Base-by-base conservation (phyloP, 2,113 vertebrate species). In the Poeciliopsis prolifica region DNA sequence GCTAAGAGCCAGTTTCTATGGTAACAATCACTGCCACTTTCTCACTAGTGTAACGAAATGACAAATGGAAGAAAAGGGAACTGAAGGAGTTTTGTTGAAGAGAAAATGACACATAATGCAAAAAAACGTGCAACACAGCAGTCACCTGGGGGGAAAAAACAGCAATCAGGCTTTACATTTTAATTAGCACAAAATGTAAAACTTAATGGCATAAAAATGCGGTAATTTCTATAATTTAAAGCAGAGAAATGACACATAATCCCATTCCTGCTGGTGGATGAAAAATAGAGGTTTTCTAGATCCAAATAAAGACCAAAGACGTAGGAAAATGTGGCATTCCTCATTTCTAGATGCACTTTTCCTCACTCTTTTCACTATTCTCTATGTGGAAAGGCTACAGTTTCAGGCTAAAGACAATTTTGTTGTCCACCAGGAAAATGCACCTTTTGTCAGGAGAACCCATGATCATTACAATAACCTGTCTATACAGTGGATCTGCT, bases 1-100 rank as follows among this genome's bases (percentile, higher is more conserved):
- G 28, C 44, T 19, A 24, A 44, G 64, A 66, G 72, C 51, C 68
- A 71, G 72, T 75, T 80, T 75, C 72, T 68, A 80, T 75, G 68
- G 62, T 26, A 72, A 72, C 79, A 14, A n/a, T 61, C 24, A 66
- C 3, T 68, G 42, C 71, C 65, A 72, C 33, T 58, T 61, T 4
- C 63, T 71, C 40, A 42, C 30, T 9, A 54, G 54, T 71, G 15
- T 31, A 65, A 63, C 31, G 12, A 63, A 63, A 79, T 54, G 42
- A 40, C 64, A 61, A 51, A 71, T 44, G 26, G 11, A 26, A 19
- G 31, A 37, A 73, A 73, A 29, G 22, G 26, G 62, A 14, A n/a
- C n/a, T 62, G 54, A 28, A 67, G 17, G 26, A 37, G 61, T 63
- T 61, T 70, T 70, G 72, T 65, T 61, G 62, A 28, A 28, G 69